Conservation (phyloP, 1,140 invertebrate genomes). For the Bombus pascuorum region DNA sequence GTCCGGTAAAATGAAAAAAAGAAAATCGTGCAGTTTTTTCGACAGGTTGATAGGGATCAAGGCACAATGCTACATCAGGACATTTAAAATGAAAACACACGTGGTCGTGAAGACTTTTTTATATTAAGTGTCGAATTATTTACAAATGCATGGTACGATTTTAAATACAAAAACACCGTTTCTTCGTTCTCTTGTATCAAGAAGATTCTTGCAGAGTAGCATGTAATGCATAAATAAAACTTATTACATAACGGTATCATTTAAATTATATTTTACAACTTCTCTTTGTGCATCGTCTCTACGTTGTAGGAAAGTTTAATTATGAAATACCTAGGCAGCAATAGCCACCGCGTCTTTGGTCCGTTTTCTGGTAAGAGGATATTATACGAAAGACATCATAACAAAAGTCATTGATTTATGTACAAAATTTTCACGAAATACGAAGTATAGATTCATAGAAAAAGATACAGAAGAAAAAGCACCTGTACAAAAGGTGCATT, state of each 20-base stretch:
- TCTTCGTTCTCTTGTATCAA: constrained; percentile 61
- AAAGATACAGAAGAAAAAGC: not conserved
- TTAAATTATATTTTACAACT: constrained; percentile 68
- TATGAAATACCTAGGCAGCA: constrained; percentile 68
- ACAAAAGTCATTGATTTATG: not conserved
- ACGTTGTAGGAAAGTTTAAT: constrained; percentile 6
- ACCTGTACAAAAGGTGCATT: no score
- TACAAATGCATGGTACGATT: constrained; percentile 75
- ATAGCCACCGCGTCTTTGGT: constrained; percentile 78
- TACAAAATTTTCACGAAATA: constrained; percentile 17
- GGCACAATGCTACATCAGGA: no score
- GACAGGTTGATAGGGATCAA: constrained; percentile 1
- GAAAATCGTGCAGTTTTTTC: not conserved
- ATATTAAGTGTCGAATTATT: constrained; percentile 74
- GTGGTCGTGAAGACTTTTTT: constrained; percentile 23
- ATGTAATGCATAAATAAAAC: constrained; percentile 75
- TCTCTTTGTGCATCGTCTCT: constrained; percentile 20
- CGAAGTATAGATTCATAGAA: not conserved
- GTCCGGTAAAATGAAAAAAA: not conserved
- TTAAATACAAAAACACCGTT: constrained; percentile 72
- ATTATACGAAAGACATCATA: not conserved
- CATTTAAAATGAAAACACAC: not conserved
- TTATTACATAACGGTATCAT: constrained; percentile 70
- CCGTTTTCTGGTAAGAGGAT: constrained; percentile 53
- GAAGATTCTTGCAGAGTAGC: constrained; percentile 60